Base-by-base conservation (phyloP, 64 coral and sea anemone genomes). In the Montipora efflorescens region DNA sequence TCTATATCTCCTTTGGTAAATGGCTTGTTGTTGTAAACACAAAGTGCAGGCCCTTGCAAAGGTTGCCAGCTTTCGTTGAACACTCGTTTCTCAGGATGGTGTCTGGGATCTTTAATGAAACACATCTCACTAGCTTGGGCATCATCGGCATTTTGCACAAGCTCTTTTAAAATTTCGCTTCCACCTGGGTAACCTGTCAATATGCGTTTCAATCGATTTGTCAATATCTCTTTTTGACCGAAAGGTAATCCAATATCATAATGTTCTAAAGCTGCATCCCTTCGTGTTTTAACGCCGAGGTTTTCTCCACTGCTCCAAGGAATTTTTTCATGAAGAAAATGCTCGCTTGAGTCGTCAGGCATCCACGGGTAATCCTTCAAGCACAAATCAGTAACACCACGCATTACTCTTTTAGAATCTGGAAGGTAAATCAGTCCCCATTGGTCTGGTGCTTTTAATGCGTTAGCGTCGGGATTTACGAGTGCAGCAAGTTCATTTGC, bases 71-170 rank as follows among this genome's bases (percentile, higher is more conserved):
- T 79, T 9, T 96, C 74, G 88, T 88, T 91, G 80, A 96, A 94
- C 4, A 96, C 83, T n/a, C 81, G 57, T 55, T 96, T 77, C 3
- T 75, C 19, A 23, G 13, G 92, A 47, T 96, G 95, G 0, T 91
- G 52, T 16, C 95, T 92, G 4, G 88, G 88, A 59, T 96, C 95
- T 62, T 87, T 90, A 47, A 96, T 96, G 62, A 96, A 96, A 21
- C 20, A 93, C 18, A 98, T 93, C 77, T 95, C 89, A 21, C 62
- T 95, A 28, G 96, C 96, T 82, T 95, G 88, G 18, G 93, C 93
- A 84, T 98, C 96, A 59, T 98, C 96, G 12, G 93, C 96, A 76
- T 98, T 98, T 84, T 98, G 96, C 47, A 95, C 69, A 76, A 98
- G 93, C 67, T 98, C 96, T 91, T 98, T 98, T 48, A 98, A 71